Conservation (phyloP, 2,113 vertebrate species). For the Ursus arctos region DNA sequence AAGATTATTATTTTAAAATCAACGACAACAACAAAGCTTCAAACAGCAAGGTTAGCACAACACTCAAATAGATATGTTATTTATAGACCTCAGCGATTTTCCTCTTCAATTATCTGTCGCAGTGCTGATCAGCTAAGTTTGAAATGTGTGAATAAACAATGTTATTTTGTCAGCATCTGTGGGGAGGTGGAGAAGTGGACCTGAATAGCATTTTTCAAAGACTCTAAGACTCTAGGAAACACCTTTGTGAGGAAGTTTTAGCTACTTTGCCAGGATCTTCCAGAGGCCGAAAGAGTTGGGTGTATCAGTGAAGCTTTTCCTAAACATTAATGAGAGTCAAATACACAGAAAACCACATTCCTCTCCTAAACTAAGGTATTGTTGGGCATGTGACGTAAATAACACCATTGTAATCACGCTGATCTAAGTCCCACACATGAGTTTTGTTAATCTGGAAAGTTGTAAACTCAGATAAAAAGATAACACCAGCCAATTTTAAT, state of each 20-base stretch:
- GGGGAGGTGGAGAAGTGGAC: not conserved
- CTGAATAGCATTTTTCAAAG: not conserved
- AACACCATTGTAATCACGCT: not conserved
- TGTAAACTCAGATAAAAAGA: not conserved
- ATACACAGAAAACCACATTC: not conserved
- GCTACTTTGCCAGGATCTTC: not conserved
- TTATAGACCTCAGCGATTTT: not conserved
- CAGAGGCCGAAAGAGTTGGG: not conserved
- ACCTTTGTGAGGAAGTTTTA: not conserved
- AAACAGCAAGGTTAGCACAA: not conserved
- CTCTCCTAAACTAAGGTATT: not conserved
- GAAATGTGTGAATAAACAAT: not conserved
- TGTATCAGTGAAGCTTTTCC: not conserved
- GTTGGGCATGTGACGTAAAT: not conserved
- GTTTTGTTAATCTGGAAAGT: not conserved
- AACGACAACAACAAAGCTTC: not conserved
- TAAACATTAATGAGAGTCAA: not conserved
- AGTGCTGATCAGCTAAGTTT: not conserved
- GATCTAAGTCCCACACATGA: not conserved
- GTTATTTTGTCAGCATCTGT: not conserved
- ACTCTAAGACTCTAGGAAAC: not conserved
- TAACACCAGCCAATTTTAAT: not conserved
- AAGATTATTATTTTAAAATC: not conserved
- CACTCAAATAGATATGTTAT: not conserved
- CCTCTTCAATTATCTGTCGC: not conserved